phyloP scores from a whole-genome alignment of 2,113 vertebrate genomes.

The Eurystomus gularis region DNA sequence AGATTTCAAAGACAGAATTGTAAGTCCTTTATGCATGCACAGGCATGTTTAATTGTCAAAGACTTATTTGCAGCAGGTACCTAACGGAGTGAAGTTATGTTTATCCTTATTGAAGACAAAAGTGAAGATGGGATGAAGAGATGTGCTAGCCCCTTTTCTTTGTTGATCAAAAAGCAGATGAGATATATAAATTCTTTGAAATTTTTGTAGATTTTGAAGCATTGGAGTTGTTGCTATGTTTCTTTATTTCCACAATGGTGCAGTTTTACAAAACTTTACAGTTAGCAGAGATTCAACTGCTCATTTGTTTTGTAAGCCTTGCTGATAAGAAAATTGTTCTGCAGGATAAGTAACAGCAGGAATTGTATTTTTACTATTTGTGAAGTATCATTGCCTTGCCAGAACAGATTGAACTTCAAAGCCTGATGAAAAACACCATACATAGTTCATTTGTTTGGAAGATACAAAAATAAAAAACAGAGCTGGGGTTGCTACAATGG shows the following conservation, averaged over 20 bases:
- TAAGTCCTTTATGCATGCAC: background rate
- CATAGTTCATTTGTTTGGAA: slow-evolving; percentile 67
- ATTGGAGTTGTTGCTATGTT: background rate
- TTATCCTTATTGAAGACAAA: background rate
- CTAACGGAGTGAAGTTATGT: background rate
- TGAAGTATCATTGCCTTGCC: slow-evolving; percentile 55
- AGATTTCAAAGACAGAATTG: background rate
- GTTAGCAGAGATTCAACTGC: background rate
- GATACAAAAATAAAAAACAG: slow-evolving; percentile 59
- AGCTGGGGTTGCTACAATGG: background rate
- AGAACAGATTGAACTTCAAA: slow-evolving; percentile 74
- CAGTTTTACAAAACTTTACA: slow-evolving; percentile 48
- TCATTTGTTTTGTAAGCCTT: slow-evolving; percentile 55
- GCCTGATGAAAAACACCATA: slow-evolving; percentile 47
- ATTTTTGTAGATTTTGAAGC: background rate
- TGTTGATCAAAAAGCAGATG: background rate
- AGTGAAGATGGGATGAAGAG: background rate
- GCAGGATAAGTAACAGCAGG: slow-evolving; percentile 41
- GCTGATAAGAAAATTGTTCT: slow-evolving; percentile 57
- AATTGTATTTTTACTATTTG: slow-evolving; percentile 68
- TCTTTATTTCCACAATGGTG: background rate
- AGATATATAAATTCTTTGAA: background rate
- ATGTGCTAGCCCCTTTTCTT: background rate
- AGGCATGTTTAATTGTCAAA: background rate
- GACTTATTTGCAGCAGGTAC: background rate